phyloP scores from a whole-genome alignment of 2,113 vertebrate species.

The Labrus mixtus region DNA sequence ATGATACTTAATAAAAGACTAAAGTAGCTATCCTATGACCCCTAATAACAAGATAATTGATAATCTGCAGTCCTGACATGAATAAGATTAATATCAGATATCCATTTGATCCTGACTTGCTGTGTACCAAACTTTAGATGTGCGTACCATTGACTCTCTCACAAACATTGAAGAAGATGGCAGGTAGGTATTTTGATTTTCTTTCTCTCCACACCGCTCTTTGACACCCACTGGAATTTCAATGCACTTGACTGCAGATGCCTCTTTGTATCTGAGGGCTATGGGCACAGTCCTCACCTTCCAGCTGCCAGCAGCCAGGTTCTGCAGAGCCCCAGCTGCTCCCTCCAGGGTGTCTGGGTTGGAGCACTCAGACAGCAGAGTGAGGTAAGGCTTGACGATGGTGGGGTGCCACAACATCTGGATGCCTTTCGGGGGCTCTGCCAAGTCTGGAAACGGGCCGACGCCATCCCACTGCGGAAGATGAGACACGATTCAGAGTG shows the following conservation, averaged over 20 bases:
- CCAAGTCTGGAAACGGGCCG: slow-evolving; percentile 95
- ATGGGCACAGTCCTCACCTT: slow-evolving; percentile 86
- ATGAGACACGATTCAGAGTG: slow-evolving; percentile 50
- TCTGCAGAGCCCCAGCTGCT: slow-evolving; percentile 95
- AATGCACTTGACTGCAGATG: slow-evolving; percentile 17
- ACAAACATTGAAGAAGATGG: slow-evolving; percentile 3
- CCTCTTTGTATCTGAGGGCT: slow-evolving; percentile 37
- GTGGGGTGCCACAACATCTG: slow-evolving; percentile 99
- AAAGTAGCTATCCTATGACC: too few species aligned
- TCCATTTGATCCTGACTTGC: too few species aligned
- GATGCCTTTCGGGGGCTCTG: slow-evolving; percentile 96
- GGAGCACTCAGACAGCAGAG: slow-evolving; percentile 97
- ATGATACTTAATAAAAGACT: too few species aligned
- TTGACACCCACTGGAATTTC: slow-evolving; percentile 21
- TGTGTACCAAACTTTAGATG: too few species aligned
- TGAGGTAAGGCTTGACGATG: slow-evolving; percentile 99
- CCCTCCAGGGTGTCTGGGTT: slow-evolving; percentile 98
- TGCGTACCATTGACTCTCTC: background rate
- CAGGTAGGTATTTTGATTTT: background rate
- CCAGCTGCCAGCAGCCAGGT: slow-evolving; percentile 97
- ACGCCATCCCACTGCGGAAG: slow-evolving; percentile 94
- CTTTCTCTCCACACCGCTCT: slow-evolving; percentile 5
- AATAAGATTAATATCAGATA: too few species aligned
- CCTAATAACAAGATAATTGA: too few species aligned
- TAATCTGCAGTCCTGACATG: too few species aligned